phyloP scores from a whole-genome alignment of 2,113 vertebrate genomes.

The Trichomycterus rosablanca region DNA sequence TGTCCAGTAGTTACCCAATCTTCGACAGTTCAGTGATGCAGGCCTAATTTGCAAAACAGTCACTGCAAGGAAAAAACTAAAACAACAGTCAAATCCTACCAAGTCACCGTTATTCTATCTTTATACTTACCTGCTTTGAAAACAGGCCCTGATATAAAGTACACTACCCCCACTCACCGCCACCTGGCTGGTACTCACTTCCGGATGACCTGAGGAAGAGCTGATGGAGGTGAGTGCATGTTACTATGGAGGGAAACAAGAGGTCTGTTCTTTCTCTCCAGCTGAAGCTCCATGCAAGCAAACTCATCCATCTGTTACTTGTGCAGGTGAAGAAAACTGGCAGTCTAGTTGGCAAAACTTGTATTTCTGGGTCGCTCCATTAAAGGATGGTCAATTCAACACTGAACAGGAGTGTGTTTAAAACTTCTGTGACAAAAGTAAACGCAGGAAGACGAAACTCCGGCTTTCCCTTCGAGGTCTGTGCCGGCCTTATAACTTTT shows the following conservation, averaged over 20 bases:
- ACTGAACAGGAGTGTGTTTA: conserved; percentile 19
- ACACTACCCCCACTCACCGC: conserved; percentile 39
- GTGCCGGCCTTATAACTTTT: conserved; percentile 6
- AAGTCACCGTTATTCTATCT: conserved; percentile 6
- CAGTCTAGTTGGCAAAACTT: conserved; percentile 25
- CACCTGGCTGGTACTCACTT: conserved; percentile 16
- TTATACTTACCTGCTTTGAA: conserved; percentile 40
- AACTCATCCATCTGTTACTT: conserved; percentile 28
- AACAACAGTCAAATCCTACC: not conserved
- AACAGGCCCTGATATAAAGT: conserved; percentile 15
- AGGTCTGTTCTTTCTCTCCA: conserved; percentile 8
- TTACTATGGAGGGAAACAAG: conserved; percentile 16
- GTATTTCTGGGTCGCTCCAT: conserved; percentile 18
- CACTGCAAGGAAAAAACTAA: not conserved
- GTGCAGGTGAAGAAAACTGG: conserved; percentile 21
- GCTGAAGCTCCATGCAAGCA: conserved; percentile 27
- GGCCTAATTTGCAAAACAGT: too few relatives aligned
- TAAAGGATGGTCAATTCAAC: conserved; percentile 21
- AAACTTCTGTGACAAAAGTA: conserved; percentile 20
- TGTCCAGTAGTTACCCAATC: too few relatives aligned
- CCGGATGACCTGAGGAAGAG: conserved; percentile 18
- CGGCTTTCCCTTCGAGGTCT: conserved; percentile 20
- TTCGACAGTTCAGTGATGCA: too few relatives aligned
- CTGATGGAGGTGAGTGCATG: conserved; percentile 22
- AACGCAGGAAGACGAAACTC: conserved; percentile 25